Conservation (phyloP, 2,797 vertebrate genomes). For the Cyprinella venusta region DNA sequence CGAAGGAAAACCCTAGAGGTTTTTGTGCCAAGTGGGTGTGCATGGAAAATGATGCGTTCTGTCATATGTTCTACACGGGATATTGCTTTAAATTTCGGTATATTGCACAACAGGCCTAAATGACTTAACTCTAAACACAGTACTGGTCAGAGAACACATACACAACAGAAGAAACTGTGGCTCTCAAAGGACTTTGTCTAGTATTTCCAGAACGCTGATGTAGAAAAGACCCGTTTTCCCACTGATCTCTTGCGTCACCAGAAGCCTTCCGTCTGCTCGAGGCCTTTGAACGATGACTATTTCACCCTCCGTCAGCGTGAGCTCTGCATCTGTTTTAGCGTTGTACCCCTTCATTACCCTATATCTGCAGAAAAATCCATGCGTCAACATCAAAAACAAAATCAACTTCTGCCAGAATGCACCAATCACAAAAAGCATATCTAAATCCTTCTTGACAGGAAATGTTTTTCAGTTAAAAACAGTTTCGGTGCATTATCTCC, state of each 20-base stretch:
- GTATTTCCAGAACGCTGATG: constrained; percentile 72
- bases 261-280: constrained; percentile 76
- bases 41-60: constrained; percentile 25
- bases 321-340: constrained; percentile 78
- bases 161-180: constrained; percentile 19
- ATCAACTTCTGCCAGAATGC: neutral
- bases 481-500: neutral
- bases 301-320: constrained; percentile 81
- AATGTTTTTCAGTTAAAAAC: constrained; percentile 10
- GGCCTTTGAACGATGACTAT: constrained; percentile 77
- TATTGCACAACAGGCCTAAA: constrained; percentile 24
- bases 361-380: constrained; percentile 68
- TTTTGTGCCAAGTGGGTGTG: constrained; percentile 23
- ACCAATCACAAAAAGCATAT: neutral
- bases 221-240: constrained; percentile 80
- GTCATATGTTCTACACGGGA: constrained; percentile 19
- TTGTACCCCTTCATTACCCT: constrained; percentile 73
- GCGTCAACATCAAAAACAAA: neutral
- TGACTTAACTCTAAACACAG: constrained; percentile 30
- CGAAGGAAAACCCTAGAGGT: constrained; percentile 1
- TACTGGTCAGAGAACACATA: constrained; percentile 24
- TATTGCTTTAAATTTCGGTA: constrained; percentile 47
- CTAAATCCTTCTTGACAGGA: constrained; percentile 1
- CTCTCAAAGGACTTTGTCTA: constrained; percentile 78
- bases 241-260: constrained; percentile 78